Evolutionary conservation across 2,797 vertebrate species (phyloP).

Genomic region (Centroberyx gerrardi): DNA sequence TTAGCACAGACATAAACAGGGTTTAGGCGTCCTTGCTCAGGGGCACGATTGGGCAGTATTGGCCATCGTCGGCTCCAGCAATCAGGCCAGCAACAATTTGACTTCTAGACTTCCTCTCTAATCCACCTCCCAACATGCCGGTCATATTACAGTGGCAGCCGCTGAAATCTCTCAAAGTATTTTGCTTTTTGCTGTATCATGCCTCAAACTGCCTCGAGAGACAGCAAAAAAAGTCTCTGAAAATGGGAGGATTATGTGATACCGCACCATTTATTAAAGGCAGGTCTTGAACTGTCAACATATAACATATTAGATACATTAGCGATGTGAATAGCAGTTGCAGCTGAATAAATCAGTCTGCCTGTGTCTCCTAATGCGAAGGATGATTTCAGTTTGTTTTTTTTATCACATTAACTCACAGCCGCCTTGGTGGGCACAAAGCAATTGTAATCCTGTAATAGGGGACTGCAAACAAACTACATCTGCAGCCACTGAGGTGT

Average conservation of each 20-base stretch:
- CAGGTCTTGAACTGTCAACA: not conserved
- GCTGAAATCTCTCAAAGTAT: not conserved
- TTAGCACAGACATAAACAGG: constrained; percentile 39
- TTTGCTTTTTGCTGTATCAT: constrained; percentile 1
- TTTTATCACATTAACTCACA: not conserved
- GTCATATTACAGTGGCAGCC: not conserved
- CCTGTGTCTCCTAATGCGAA: constrained; percentile 13
- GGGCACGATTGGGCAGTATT: constrained; percentile 5
- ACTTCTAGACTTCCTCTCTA: constrained; percentile 1
- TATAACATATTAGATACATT: constrained; percentile 16
- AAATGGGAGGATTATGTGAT: constrained; percentile 7
- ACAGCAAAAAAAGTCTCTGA: not conserved
- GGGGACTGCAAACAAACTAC: constrained; percentile 15
- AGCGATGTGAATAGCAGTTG: constrained; percentile 1
- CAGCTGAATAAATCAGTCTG: not conserved
- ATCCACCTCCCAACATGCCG: not conserved
- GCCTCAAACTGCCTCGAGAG: not conserved
- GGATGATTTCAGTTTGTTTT: constrained; percentile 1
- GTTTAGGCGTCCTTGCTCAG: constrained; percentile 55
- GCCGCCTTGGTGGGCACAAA: constrained; percentile 10
- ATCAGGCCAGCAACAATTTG: constrained; percentile 3
- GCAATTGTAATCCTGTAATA: constrained; percentile 22
- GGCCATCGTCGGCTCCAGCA: not conserved
- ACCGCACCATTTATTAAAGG: not conserved
- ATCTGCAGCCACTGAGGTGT: constrained; percentile 4